Conservation (phyloP, 1,140 invertebrate genomes). For the Brachionus rubens region DNA sequence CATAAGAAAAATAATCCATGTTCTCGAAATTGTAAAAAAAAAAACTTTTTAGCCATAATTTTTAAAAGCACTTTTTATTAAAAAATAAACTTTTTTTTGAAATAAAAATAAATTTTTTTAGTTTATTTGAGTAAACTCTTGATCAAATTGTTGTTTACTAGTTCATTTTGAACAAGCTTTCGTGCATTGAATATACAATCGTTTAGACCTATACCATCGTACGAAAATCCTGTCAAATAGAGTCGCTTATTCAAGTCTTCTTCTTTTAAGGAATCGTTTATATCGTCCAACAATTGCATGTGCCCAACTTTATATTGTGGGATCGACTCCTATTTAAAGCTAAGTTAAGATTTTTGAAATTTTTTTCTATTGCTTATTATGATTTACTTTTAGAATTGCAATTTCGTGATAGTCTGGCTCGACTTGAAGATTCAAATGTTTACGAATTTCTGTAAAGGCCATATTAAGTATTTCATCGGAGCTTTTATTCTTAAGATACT, state of each 20-base stretch:
- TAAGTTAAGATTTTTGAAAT: neutral
- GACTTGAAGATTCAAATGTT: conserved; percentile 23
- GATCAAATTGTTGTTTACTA: neutral
- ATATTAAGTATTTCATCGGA: neutral
- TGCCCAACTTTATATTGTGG: conserved; percentile 43
- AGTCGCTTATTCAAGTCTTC: neutral
- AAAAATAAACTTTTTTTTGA: neutral
- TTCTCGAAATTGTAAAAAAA: conserved; percentile 19
- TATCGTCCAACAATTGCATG: neutral
- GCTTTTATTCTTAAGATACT: conserved; percentile 12
- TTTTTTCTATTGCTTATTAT: no score
- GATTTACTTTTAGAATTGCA: conserved; percentile 29
- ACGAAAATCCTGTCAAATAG: conserved; percentile 43
- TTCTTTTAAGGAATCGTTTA: neutral
- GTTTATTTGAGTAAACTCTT: conserved; percentile 27
- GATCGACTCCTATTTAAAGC: conserved; percentile 4
- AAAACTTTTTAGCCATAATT: neutral
- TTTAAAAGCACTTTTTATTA: neutral
- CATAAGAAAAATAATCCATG: neutral
- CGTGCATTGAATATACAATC: conserved; percentile 45
- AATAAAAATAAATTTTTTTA: conserved; percentile 8
- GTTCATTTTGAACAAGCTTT: conserved; percentile 23
- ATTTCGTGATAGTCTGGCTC: conserved; percentile 29
- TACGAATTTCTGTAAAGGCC: neutral
- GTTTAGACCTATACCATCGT: conserved; percentile 39